These are phyloP conservation scores for Capreolus pygargus DNA, from an alignment of 2,113 vertebrate species.

Conservation along the genomic window DNA sequence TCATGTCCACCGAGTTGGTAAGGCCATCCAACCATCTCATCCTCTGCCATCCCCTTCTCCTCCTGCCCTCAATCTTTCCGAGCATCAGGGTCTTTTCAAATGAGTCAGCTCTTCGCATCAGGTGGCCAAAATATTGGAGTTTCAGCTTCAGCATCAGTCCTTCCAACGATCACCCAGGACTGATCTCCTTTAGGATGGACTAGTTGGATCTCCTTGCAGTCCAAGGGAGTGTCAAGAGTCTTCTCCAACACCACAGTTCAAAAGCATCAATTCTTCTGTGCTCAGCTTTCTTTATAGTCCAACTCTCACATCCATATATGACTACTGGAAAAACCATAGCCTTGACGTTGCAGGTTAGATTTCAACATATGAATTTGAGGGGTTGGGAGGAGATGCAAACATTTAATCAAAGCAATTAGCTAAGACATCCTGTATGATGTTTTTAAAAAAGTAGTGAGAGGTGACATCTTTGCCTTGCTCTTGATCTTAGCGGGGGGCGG, in stretches of 20 bases:
- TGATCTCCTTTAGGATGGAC: background rate
- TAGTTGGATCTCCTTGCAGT: too few relatives aligned
- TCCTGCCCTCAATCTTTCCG: background rate
- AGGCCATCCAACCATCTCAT: too few relatives aligned
- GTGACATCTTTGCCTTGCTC: background rate
- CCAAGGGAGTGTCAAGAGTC: too few relatives aligned
- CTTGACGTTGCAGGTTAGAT: too few relatives aligned
- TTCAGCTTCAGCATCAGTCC: background rate
- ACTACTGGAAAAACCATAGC: too few relatives aligned
- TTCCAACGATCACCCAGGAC: fast-evolving
- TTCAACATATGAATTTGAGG: too few relatives aligned
- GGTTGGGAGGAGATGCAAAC: background rate
- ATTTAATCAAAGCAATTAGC: background rate
- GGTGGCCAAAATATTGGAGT: background rate
- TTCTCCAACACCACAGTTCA: too few relatives aligned
- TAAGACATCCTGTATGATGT: background rate
- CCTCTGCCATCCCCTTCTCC: too few relatives aligned
- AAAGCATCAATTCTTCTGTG: too few relatives aligned
- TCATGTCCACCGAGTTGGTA: too few relatives aligned
- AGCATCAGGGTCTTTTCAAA: background rate
- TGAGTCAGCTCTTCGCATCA: background rate
- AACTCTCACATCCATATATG: too few relatives aligned
- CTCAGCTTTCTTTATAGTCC: too few relatives aligned
- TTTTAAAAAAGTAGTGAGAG: background rate
- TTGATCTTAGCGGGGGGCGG: background rate